A percentile compares a stretch with the other conserved stretches of the same genome.
phyloP scores from a whole-genome alignment of 2,113 vertebrate genomes.

The Panthera uncia region DNA sequence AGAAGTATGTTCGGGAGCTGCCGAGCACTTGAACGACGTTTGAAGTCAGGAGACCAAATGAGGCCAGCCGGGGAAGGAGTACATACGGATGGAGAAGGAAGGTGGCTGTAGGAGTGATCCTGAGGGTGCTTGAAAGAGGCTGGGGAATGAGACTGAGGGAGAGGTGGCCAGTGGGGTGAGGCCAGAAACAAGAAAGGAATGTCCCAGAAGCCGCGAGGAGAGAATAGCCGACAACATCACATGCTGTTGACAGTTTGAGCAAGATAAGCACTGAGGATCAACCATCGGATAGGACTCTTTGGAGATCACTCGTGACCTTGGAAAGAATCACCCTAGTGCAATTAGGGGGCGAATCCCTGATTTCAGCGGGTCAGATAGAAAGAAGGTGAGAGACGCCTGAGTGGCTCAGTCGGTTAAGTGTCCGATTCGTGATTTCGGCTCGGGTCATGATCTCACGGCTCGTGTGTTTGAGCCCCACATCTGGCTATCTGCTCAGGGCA shows the following conservation, averaged over 20 bases:
- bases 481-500: background rate
- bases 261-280: background rate
- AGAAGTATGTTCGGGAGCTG: background rate
- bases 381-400: background rate
- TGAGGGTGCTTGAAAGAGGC: background rate
- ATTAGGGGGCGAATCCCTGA: background rate
- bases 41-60: background rate
- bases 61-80: background rate
- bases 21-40: too few relatives aligned
- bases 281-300: background rate
- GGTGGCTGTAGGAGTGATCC: background rate
- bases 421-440: background rate
- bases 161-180: background rate
- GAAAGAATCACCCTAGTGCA: background rate
- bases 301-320: background rate
- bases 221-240: too few relatives aligned
- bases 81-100: accelerated
- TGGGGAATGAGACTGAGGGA: background rate
- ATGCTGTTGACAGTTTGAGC: background rate
- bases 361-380: background rate
- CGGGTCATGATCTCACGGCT: background rate
- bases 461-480: background rate
- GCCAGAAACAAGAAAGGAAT: background rate
- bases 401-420: background rate
- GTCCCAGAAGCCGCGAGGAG: background rate